Conservation (phyloP, 2,888 invertebrate genomes). For the Abscondita cerata region DNA sequence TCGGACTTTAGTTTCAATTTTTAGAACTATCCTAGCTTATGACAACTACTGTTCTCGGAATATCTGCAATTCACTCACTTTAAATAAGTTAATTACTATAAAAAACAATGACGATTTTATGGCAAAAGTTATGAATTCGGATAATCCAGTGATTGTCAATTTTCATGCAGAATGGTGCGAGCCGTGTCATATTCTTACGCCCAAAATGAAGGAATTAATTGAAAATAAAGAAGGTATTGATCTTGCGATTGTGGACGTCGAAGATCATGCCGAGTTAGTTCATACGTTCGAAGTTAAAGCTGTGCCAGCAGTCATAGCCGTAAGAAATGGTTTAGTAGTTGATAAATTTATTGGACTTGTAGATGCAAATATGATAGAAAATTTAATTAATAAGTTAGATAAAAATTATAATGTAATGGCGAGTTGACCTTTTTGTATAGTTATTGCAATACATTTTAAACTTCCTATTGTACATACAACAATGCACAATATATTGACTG, state of each 20-base stretch:
- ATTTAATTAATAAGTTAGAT: slow-evolving; percentile 71
- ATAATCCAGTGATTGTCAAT: slow-evolving; percentile 86
- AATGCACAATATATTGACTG: no score
- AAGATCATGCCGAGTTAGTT: slow-evolving; percentile 80
- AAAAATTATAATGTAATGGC: slow-evolving; percentile 40
- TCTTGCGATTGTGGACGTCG: slow-evolving; percentile 83
- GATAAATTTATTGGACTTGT: slow-evolving; percentile 90
- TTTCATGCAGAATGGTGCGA: slow-evolving; percentile 94
- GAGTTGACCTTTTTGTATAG: not conserved
- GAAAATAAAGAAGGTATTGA: slow-evolving; percentile 75
- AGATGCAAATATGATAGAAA: slow-evolving; percentile 80
- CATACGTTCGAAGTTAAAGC: slow-evolving; percentile 85
- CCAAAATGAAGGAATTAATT: slow-evolving; percentile 79
- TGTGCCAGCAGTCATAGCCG: slow-evolving; percentile 82
- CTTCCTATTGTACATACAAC: no score
- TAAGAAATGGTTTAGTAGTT: slow-evolving; percentile 81
- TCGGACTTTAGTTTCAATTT: not conserved
- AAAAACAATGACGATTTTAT: slow-evolving; percentile 80
- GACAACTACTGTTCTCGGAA: slow-evolving; percentile 16
- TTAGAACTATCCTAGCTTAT: not conserved
- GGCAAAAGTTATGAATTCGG: slow-evolving; percentile 83
- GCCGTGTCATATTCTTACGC: slow-evolving; percentile 86
- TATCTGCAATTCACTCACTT: slow-evolving; percentile 39
- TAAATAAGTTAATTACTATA: slow-evolving; percentile 61
- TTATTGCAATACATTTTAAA: not conserved